Conservation (phyloP, 2,113 vertebrate genomes). For the Mustela lutreola region DNA sequence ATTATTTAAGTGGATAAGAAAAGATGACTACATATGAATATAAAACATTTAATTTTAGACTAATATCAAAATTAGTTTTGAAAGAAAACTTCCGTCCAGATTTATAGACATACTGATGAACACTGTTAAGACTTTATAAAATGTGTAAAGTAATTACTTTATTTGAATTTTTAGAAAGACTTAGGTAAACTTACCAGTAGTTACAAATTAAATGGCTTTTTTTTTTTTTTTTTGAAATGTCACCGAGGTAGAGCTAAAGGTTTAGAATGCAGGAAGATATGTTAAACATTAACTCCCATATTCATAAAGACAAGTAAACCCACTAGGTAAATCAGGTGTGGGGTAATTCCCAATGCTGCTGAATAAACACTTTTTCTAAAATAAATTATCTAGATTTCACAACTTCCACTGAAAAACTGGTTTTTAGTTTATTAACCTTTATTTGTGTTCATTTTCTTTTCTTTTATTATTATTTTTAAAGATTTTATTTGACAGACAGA, state of each 20-base stretch:
- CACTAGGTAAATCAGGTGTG: background rate
- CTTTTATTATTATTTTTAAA: background rate
- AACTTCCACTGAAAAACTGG: background rate
- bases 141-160: background rate
- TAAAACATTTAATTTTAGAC: background rate
- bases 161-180: constrained; percentile 46
- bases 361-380: constrained; percentile 28
- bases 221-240: constrained; percentile 39
- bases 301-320: constrained; percentile 20
- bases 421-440: constrained; percentile 17
- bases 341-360: background rate
- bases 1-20: constrained; percentile 24
- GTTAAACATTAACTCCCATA: constrained; percentile 29
- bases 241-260: background rate
- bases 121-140: background rate
- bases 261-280: constrained; percentile 7
- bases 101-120: background rate
- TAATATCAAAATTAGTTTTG: constrained; percentile 34
- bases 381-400: constrained; percentile 15
- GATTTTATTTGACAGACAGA: too few relatives aligned
- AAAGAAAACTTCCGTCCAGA: background rate
- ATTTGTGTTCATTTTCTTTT: background rate
- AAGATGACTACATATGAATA: background rate
- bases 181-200: background rate
- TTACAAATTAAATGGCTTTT: constrained; percentile 30